These are phyloP conservation scores for Beaufortia kweichowensis DNA, from an alignment of 2,113 vertebrate species.

Conservation along the genomic window DNA sequence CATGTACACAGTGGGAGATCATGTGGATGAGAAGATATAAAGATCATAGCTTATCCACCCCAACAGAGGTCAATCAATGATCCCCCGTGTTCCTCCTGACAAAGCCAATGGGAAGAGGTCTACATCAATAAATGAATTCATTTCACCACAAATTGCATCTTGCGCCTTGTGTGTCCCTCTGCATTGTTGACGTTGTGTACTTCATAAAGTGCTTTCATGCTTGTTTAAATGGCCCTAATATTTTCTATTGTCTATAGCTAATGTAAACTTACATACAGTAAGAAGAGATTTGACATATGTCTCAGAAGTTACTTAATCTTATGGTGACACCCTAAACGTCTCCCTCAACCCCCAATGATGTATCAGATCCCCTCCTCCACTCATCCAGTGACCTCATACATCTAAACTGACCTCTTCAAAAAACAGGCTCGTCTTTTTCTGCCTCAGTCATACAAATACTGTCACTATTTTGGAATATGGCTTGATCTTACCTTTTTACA, in stretches of 20 bases:
- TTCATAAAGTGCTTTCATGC: background rate
- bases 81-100: background rate
- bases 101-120: conserved; percentile 31
- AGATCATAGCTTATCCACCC: conserved; percentile 43
- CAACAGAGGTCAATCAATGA: conserved; percentile 41
- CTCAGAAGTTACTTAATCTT: background rate
- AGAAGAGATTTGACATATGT: too few relatives aligned
- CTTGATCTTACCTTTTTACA: background rate
- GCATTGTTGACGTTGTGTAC: background rate
- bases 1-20: conserved; percentile 16
- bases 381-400: conserved; percentile 8
- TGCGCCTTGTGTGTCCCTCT: conserved; percentile 5
- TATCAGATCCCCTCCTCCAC: conserved; percentile 13
- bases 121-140: conserved; percentile 43
- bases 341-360: conserved; percentile 23
- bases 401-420: conserved; percentile 16
- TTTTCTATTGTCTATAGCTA: background rate
- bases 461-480: background rate
- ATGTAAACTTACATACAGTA: too few relatives aligned
- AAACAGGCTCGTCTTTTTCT: background rate
- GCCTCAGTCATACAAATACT: background rate
- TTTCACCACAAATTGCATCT: conserved; percentile 34
- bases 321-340: background rate
- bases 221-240: background rate
- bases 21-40: conserved; percentile 37